These are phyloP conservation scores for Lepidostoma basale DNA, from an alignment of 1,140 invertebrate genomes.

Conservation along the genomic window DNA sequence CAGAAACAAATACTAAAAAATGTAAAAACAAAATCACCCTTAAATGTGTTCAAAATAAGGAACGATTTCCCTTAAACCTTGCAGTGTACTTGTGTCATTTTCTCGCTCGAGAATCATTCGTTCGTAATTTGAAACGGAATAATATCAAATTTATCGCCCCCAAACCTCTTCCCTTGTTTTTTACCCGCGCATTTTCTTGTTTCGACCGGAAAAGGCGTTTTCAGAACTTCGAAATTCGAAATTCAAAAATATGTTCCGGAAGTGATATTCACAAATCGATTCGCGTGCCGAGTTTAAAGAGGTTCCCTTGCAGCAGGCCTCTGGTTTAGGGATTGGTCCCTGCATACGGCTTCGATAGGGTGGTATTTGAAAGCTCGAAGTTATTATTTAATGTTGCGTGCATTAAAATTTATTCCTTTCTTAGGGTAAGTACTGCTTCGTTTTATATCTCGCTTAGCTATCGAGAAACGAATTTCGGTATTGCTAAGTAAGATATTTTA, in stretches of 20 bases:
- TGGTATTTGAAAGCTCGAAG: conserved; percentile 38
- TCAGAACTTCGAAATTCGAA: conserved; percentile 33
- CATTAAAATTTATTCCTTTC: conserved; percentile 45
- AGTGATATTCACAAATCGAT: conserved; percentile 33
- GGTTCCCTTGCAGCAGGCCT: neutral
- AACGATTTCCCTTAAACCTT: neutral
- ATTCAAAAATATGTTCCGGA: conserved; percentile 41
- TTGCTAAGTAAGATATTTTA: too few relatives aligned
- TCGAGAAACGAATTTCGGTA: conserved; percentile 23
- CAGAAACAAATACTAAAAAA: neutral
- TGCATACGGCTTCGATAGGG: neutral
- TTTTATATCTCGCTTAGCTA: conserved; percentile 37
- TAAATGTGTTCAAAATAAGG: neutral
- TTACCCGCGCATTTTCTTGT: conserved; percentile 40
- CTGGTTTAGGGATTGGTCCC: neutral
- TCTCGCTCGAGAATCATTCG: neutral
- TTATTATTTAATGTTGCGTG: conserved; percentile 47
- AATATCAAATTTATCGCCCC: conserved; percentile 44
- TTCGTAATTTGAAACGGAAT: conserved; percentile 40
- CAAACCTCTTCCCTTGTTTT: conserved; percentile 27
- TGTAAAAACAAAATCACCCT: neutral
- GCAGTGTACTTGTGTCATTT: neutral
- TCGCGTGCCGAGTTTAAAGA: neutral
- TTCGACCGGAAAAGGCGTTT: conserved; percentile 41
- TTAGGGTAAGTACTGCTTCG: conserved; percentile 39